Evolutionary conservation across 53 echinoderm and acorn worm species (phyloP), one percentile per base, ranked within the genome.

Genomic region (Mesocentrotus franciscanus): DNA sequence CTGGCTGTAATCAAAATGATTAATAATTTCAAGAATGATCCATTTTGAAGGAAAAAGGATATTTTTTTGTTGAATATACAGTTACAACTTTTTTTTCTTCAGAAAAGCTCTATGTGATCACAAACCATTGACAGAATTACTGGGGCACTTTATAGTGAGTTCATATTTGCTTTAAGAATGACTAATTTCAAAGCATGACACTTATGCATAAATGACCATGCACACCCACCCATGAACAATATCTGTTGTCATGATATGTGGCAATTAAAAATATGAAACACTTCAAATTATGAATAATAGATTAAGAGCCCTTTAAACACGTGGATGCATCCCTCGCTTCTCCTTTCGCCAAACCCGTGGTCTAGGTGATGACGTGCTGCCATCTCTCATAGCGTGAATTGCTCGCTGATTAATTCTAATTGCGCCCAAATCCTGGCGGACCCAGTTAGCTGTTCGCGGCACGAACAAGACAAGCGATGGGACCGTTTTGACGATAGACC

Each of bases 381-480:
- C 30, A 91, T 66, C 68, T 68, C 64, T 91, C 91, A 91, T 36
- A 91, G 68, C 91, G 12, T 17, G 68, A 64, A 91, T 91, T 66
- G 61, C 91, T 68, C 9, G 20, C 64, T 91, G 91, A 91, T 91
- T 91, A 91, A 91, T 91, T 91, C 42, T 91, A 91, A 91, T 91
- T 91, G 91, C 91, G 58, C 64, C 33, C 57, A 59, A 87, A 87
- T 57, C 87, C 87, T 58, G 29, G 18, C 87, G 87, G 56, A 87
- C 87, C 87, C 15, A 2, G 58, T 11, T 87, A n/a, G 15, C 56
- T 87, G 56, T 87, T 59, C 26, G 87, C 2, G 9, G 87, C 87
- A 87, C 87, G 58, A 27, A 87, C 58, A 10, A 56, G 87, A 87
- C 87, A 87, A 87, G 87, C 49, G 84, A 24, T 1, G 87, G 6